Base-by-base conservation (phyloP, 92 coral and sea anemone genomes). In the Epizoanthus fatuus region DNA sequence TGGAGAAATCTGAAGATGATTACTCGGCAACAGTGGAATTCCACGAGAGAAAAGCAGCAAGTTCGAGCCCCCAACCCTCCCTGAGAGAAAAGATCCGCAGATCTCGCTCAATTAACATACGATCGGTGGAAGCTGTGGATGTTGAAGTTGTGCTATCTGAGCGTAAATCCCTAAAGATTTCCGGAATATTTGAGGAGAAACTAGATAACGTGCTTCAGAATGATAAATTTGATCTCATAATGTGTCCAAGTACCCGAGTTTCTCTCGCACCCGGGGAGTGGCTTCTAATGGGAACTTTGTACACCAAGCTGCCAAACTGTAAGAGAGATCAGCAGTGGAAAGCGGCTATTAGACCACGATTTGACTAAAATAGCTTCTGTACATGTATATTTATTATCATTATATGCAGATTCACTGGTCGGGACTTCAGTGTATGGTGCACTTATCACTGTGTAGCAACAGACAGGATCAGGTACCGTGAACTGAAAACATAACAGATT, bases 271-370 rank as follows among this genome's bases (percentile, higher is more conserved):
- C 70, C 2, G 82, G 82, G 12, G 88, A 90, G 63, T 95, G 98
- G 98, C 16, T 90, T 6, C 74, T 95, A 39, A 54, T 92, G 66
- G 98, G 98, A 4, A 95, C 98, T 4, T 37, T 95, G 87, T 92
- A 90, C 72, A 95, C 96, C 0, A 95, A 95, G 75, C 80, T 81
- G 4, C 47, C 74, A 9, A 63, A 79, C 44, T 81, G 69, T 3
- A 95, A 92, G 77, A 86, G 89, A 58, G 77, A 74, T 52, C 83
- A 84, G 9, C 98, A 93, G 52, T 95, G 98, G 98, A 84, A 86
- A 14, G 98, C 98, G 3, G 98, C 96, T 3, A 91, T 95, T 5
- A 86, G 94, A 59, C 58, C 87, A 4, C 77, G 73, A 12, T 86
- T 91, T 75, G 86, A 91, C 58, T 91, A 58, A 89, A 47, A 49